Evolutionary conservation across 2,888 invertebrate species (phyloP).

Genomic region (Clepsis dumicolana): DNA sequence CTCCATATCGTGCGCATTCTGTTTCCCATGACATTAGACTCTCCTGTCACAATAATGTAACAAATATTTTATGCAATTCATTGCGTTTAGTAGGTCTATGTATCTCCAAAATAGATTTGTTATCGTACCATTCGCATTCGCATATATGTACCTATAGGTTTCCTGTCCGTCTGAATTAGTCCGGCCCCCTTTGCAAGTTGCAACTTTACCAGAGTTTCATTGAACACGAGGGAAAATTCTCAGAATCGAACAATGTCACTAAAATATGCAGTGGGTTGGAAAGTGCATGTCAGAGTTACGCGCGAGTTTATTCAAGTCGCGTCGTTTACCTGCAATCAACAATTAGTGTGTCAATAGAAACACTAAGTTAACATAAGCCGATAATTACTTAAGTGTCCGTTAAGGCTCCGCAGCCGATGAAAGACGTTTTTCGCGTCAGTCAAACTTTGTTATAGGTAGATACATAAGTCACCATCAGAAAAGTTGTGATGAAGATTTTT

Average conservation of each 20-base stretch:
- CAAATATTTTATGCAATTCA: too few species aligned
- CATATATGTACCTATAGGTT: too few species aligned
- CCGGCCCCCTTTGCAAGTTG: too few species aligned
- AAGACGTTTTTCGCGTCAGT: background rate
- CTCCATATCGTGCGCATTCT: too few species aligned
- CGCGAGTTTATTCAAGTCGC: conserved; percentile 49
- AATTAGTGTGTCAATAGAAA: conserved; percentile 76
- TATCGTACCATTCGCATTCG: too few species aligned
- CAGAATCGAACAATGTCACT: conserved; percentile 23
- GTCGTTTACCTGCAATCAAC: conserved; percentile 59
- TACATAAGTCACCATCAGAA: too few species aligned
- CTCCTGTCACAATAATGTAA: too few species aligned
- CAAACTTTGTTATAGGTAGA: background rate
- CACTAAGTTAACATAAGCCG: conserved; percentile 57
- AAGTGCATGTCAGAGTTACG: conserved; percentile 56
- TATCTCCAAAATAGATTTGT: too few species aligned
- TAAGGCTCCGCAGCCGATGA: conserved; percentile 8
- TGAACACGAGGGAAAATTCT: conserved; percentile 30
- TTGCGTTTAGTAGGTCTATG: too few species aligned
- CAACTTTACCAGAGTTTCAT: conserved; percentile 44
- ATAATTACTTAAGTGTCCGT: conserved; percentile 53
- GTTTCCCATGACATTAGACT: too few species aligned
- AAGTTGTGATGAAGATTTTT: too few species aligned
- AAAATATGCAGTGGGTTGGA: conserved; percentile 47
- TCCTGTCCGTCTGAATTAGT: too few species aligned